Evolutionary conservation across 2,113 vertebrate species (phyloP).

Genomic region (Trematocara zebra): DNA sequence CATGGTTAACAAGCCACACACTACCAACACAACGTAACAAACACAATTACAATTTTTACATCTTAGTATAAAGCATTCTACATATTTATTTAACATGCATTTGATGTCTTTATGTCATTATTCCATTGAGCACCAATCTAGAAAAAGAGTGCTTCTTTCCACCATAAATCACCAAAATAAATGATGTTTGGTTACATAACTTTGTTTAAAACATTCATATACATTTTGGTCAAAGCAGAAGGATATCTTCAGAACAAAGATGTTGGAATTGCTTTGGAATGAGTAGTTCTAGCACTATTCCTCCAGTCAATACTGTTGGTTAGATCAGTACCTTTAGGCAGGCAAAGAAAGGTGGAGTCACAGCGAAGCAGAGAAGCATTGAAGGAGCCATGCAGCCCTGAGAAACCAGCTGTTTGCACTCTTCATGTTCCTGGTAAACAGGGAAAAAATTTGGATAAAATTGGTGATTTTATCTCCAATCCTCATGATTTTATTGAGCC

Average conservation of each 20-base stretch:
- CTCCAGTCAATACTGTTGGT: constrained; percentile 66
- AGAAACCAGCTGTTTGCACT: constrained; percentile 61
- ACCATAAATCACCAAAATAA: background rate
- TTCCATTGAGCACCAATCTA: background rate
- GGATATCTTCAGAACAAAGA: background rate
- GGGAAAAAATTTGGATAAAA: background rate
- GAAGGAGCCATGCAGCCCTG: constrained; percentile 48
- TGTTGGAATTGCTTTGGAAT: background rate
- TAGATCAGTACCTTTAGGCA: constrained; percentile 10
- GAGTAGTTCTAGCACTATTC: constrained; percentile 45
- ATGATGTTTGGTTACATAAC: background rate
- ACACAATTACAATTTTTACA: background rate
- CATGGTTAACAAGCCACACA: background rate
- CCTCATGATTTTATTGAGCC: background rate
- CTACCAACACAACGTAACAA: background rate
- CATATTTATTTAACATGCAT: background rate
- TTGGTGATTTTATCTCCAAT: no score
- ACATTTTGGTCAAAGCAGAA: background rate
- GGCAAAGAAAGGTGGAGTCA: constrained; percentile 44
- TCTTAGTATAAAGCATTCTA: background rate
- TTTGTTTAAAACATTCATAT: background rate
- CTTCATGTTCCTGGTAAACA: constrained; percentile 64
- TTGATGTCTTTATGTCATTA: background rate
- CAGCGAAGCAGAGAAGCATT: constrained; percentile 47
- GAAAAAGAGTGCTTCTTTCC: background rate